Conservation (phyloP, 1,140 invertebrate genomes). For the Drosophila tsacasi region DNA sequence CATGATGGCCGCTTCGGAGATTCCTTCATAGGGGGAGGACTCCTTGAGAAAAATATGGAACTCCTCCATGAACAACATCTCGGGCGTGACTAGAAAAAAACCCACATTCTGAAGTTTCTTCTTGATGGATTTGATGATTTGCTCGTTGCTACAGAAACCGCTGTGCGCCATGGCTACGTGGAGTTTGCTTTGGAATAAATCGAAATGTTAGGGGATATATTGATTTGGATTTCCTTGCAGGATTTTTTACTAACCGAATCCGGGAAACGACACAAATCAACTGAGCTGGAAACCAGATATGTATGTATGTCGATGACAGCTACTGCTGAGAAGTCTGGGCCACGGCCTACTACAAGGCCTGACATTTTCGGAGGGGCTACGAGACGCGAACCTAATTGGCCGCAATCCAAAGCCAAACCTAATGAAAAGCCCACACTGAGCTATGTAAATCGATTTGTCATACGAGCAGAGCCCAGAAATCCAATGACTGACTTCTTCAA, state of each 20-base stretch:
- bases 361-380: conserved; percentile 31
- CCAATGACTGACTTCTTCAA: conserved; percentile 18
- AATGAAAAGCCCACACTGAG: conserved; percentile 60
- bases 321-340: conserved; percentile 13
- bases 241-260: not conserved
- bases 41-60: conserved; percentile 21
- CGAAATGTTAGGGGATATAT: not conserved
- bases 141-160: conserved; percentile 40
- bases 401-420: conserved; percentile 62
- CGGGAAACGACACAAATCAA: not conserved
- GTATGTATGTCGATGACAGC: not conserved
- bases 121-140: conserved; percentile 29
- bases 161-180: conserved; percentile 7
- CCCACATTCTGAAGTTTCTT: conserved; percentile 14
- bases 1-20: not conserved
- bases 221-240: not conserved
- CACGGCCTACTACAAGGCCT: conserved; percentile 22
- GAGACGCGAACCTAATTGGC: conserved; percentile 65
- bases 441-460: conserved; percentile 83
- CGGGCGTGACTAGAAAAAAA: conserved; percentile 1
- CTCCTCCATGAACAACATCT: conserved; percentile 43
- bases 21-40: not conserved
- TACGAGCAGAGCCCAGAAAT: conserved; percentile 54
- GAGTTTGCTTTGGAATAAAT: not conserved
- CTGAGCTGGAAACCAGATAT: not conserved